Evolutionary conservation across 2,888 invertebrate species (phyloP), one percentile per base, ranked within the genome.

Genomic region (Drosophila barbarae): DNA sequence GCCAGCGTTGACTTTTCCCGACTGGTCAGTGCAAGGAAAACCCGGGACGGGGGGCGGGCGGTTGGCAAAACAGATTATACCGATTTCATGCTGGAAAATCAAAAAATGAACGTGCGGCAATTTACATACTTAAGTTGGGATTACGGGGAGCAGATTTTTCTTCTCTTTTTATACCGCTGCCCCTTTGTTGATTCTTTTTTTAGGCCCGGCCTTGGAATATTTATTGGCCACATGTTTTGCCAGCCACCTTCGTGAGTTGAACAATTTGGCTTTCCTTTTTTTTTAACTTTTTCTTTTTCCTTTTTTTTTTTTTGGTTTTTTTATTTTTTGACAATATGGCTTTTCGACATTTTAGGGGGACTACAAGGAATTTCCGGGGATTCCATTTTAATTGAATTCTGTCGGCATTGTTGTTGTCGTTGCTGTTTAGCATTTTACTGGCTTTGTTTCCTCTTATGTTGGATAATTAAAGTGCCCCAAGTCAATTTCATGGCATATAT

Each of bases 21-120:
- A 54, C 66, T 79, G 78, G 84, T 82, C 79, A 83, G 69, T 53
- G 30, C 38, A 15, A 10, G 21, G 26, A 47, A 28, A 30, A n/a
- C 42, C 35, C 36, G 32, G 23, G 12, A 32, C n/a, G 18, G 38
- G 35, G 61, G 46, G 9, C 5, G 26, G 42, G 10, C 10, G 36
- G 64, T 69, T 69, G 64, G 63, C 63, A 80, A 83, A 84, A 84
- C 71, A 83, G 86, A 84, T 84, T 84, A 84, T 78, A 78, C 70
- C 78, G 84, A 84, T 84, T 86, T 85, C 73, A 77, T 78, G 84
- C 81, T 85, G 79, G 59, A 78, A 85, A 85, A 84, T 84, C 83
- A 85, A 85, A 85, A 82, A 85, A 85, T 83, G 80, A 85, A 82
- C 85, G 85, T 85, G 82, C 85, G 85, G 76, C 82, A 85, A 82